Evolutionary conservation across 2,113 vertebrate genomes (phyloP), one percentile per base, ranked within the genome.

Genomic region (Cephalopholis sonnerati): DNA sequence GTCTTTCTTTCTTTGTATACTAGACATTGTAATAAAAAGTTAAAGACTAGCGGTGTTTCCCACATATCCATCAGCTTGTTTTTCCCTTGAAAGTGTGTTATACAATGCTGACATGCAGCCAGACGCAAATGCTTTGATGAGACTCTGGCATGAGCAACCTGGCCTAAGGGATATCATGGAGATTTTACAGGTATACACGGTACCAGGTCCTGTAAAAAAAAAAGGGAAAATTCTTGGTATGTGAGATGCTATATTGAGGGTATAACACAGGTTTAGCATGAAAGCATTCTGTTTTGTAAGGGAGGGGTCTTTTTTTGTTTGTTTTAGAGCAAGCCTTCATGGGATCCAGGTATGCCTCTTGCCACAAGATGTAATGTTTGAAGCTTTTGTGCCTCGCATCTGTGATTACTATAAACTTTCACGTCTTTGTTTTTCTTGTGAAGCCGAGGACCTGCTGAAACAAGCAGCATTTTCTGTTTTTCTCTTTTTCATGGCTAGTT

Each of bases 81-180:
- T 74, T 78, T 58, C 20, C 62, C 53, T 22, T 80, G 20, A 73
- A 78, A 48, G 10, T 41, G 44, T 50, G 36, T 88, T 88, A 81
- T 65, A 71, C 54, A 69, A 77, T 22, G 16, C 16, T 82, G 50
- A 90, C 82, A 74, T 75, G 65, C 29, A 50, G 22, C 82, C 90
- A 86, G 58, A 68, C 78, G 71, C 41, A 83, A 83, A 85, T 64
- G 65, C 78, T 86, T 89, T 66, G 69, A 87, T 79, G 54, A 86
- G 48, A 80, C 66, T 82, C 24, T 81, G 29, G 77, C 63, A 81
- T 68, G 64, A 73, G n/a, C 51, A 63, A 54, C 18, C 59, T 41
- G 57, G 66, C 74, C 66, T 27, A 18, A 27, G 57, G 82, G 82
- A 78, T 82, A 64, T 17, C 69, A 67, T 67, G 32, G 54, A 86